Base-by-base conservation (phyloP, 2,888 invertebrate genomes). In the Perizoma flavofasciatum region DNA sequence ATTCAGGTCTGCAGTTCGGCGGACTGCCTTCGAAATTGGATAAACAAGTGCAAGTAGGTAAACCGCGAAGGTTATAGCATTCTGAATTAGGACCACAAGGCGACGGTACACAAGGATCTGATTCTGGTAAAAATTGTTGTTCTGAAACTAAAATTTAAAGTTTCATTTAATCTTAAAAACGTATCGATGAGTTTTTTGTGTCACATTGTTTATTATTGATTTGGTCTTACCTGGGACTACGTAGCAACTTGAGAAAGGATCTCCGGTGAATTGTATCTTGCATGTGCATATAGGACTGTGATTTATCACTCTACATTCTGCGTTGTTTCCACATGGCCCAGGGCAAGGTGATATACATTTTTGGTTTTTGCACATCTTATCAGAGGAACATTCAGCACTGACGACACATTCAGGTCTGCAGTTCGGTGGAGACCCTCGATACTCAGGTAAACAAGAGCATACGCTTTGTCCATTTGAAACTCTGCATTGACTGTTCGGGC, bases 351-450 rank as follows among this genome's bases (percentile, higher is more conserved):
- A 94, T 22, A 92, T 80, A 81, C 96, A 96, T 85, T 95, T 95
- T 72, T 94, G 94, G 76, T 94, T 94, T 53, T 94, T 86, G 77
- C 96, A 96, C 34, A 95, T 94, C 82, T 93, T 93, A 62, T 94
- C 93, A 40, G 91, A 82, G 2, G 94, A 78, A 77, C 96, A 95
- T 83, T 95, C 95, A 33, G 95, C 89, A 73, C 95, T 95, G 10
- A 95, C 93, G n/a, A 94, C 93, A 83, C 95, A 95, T 83, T 95
- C 95, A n/a, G 95, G 95, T 71, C 95, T 91, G 77, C 95, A 96
- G 72, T 94, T 93, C 59, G 95, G 95, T 50, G 96, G 95, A 57
- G 94, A 92, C 22, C 96, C 96, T 50, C 91, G 88, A 71, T 94
- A 95, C 62, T 93, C 94, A 8, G 95, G 94, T 61, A 95, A 83